Evolutionary conservation across 2,888 invertebrate genomes (phyloP).

Genomic region (Craniophora ligustri): DNA sequence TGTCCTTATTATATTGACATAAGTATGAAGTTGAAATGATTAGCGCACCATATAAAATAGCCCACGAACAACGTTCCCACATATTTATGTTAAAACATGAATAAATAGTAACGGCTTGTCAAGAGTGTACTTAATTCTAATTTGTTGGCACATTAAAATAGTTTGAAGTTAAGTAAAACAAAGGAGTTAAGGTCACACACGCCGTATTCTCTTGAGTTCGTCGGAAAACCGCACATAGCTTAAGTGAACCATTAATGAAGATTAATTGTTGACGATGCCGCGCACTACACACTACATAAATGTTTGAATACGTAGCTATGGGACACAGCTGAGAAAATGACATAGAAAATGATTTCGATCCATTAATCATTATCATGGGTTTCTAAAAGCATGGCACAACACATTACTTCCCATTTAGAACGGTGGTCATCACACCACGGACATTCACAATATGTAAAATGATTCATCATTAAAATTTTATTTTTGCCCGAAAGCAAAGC

Average conservation of each 20-base stretch:
- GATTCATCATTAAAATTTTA: constrained; percentile 45
- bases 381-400: constrained; percentile 40
- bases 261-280: constrained; percentile 80
- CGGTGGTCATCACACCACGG: constrained; percentile 26
- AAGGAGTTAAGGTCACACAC: constrained; percentile 62
- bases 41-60: too few species aligned
- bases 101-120: constrained; percentile 48
- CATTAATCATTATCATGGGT: constrained; percentile 52
- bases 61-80: constrained; percentile 11
- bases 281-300: constrained; percentile 58
- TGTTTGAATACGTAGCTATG: constrained; percentile 46
- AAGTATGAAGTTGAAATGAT: too few species aligned
- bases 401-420: constrained; percentile 37
- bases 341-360: constrained; percentile 47
- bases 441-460: constrained; percentile 22
- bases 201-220: constrained; percentile 65
- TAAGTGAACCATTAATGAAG: constrained; percentile 83
- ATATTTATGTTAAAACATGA: constrained; percentile 18
- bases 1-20: too few species aligned
- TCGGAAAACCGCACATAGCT: constrained; percentile 78
- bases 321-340: constrained; percentile 49
- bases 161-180: constrained; percentile 59
- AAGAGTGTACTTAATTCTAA: constrained; percentile 53
- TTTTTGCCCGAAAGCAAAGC: constrained; percentile 44
- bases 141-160: constrained; percentile 67